Percentiles rank a stretch among this genome's conserved stretches.
Conservation (phyloP, 1,140 invertebrate genomes). For the Drosophila miranda region DNA sequence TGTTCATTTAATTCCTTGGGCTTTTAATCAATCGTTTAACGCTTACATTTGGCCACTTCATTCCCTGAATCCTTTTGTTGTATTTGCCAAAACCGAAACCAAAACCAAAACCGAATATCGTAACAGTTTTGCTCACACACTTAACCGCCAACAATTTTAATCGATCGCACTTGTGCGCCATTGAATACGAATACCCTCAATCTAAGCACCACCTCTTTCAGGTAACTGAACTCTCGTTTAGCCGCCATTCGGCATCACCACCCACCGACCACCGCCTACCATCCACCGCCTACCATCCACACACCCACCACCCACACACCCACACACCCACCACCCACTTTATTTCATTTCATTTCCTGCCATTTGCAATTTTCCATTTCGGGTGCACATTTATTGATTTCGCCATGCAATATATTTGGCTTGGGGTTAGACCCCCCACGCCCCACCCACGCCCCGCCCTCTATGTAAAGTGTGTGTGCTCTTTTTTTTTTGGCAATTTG, state of each 20-base stretch:
- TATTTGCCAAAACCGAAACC: no score
- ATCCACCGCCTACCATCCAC: not conserved
- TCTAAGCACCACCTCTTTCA: no score
- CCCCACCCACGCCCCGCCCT: no score
- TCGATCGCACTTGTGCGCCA: no score
- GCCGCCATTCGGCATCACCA: not conserved
- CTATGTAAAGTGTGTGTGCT: slow-evolving; percentile 3
- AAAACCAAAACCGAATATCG: no score
- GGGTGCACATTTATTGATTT: slow-evolving; percentile 58
- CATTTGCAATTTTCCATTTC: slow-evolving; percentile 54
- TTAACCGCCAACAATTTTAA: no score
- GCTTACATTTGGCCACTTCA: no score
- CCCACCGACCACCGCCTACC: not conserved
- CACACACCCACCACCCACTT: slow-evolving; percentile 9
- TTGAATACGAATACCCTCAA: no score
- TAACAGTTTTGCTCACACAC: no score
- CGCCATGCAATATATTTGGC: slow-evolving; percentile 42
- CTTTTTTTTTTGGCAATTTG: slow-evolving; percentile 43
- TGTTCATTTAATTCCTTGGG: no score
- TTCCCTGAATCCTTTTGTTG: no score
- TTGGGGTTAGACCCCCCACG: not conserved
- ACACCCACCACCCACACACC: not conserved
- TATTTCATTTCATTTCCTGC: slow-evolving; percentile 58
- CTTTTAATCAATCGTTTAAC: no score
- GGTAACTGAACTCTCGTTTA: slow-evolving; percentile 33